These are phyloP conservation scores for Notocelia uddmanniana DNA, from an alignment of 2,888 invertebrate species.

Conservation along the genomic window DNA sequence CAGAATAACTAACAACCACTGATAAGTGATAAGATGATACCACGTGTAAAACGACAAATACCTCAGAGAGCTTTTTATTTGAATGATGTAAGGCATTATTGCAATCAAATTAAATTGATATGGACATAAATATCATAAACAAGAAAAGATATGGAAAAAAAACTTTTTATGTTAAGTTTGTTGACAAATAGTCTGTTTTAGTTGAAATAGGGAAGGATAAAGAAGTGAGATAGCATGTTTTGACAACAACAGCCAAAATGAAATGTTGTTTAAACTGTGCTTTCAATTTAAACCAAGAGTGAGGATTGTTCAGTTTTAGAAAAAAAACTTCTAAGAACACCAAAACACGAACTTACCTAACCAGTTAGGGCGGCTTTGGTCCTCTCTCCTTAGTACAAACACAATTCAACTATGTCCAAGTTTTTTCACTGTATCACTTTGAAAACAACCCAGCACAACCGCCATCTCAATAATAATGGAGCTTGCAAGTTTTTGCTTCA, in stretches of 20 bases:
- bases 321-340: slow-evolving; percentile 19
- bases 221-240: background rate
- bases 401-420: slow-evolving; percentile 61
- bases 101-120: too few relatives aligned
- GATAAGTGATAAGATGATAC: background rate
- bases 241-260: background rate
- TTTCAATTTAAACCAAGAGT: background rate
- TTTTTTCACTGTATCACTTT: slow-evolving; percentile 62
- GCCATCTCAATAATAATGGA: slow-evolving; percentile 67
- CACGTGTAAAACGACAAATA: background rate
- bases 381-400: slow-evolving; percentile 49
- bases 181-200: background rate
- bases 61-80: background rate
- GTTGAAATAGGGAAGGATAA: background rate
- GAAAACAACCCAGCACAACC: slow-evolving; percentile 62
- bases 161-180: background rate
- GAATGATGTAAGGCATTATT: too few relatives aligned
- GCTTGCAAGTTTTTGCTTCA: slow-evolving; percentile 68
- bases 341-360: slow-evolving; percentile 39
- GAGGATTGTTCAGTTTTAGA: background rate
- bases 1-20: background rate
- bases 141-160: too few relatives aligned
- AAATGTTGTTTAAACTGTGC: too few relatives aligned
- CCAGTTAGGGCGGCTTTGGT: slow-evolving; percentile 7
- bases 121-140: too few relatives aligned